Evolutionary conservation across 1,140 invertebrate species (phyloP).

Genomic region (Euglossa dilemma): DNA sequence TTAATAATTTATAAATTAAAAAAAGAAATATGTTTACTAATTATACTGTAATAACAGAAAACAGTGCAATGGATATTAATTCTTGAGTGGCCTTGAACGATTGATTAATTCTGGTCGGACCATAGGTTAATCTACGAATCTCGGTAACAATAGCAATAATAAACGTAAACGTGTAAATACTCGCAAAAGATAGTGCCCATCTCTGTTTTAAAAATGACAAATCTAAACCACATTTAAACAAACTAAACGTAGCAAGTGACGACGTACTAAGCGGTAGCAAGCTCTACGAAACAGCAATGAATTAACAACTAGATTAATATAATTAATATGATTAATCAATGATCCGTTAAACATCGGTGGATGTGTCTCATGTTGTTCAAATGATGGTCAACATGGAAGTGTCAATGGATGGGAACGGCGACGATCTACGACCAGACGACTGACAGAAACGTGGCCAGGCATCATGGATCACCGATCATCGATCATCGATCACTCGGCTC

Average conservation of each 20-base stretch:
- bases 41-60: not conserved
- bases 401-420: constrained; percentile 5
- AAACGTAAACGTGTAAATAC: not conserved
- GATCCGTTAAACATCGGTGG: constrained; percentile 34
- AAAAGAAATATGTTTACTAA: not conserved
- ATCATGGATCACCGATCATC: constrained; percentile 59
- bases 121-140: not conserved
- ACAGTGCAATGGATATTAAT: not conserved
- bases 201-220: not conserved
- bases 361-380: not conserved
- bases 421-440: constrained; percentile 42
- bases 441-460: constrained; percentile 42
- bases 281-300: not conserved
- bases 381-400: constrained; percentile 4
- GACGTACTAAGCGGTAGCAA: not conserved
- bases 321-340: constrained; percentile 8
- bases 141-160: not conserved
- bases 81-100: not conserved
- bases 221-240: not conserved
- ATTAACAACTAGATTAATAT: constrained; percentile 21
- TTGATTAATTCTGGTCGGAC: not conserved
- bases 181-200: not conserved
- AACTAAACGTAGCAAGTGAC: not conserved
- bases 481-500: constrained; percentile 44
- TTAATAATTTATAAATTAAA: not conserved